Base-by-base conservation (phyloP, 2,113 vertebrate species). In the Tetraodon nigroviridis region DNA sequence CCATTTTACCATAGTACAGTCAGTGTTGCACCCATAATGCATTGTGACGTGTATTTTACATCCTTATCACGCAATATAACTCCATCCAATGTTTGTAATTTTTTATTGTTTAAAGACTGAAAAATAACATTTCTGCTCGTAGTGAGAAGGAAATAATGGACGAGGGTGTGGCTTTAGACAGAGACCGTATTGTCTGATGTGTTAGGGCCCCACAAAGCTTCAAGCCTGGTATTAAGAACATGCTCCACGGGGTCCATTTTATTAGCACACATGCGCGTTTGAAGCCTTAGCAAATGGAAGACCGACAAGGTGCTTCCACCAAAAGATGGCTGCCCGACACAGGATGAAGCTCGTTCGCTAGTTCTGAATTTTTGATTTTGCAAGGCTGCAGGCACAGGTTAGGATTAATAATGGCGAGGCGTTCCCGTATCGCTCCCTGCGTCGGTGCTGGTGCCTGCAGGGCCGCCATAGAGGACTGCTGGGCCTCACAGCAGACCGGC, bases 401-500 rank as follows among this genome's bases (percentile, higher is more conserved):
- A 58, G 71, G 71, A 69, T 81, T 68, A 66, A 76, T 82, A 62
- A 67, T 50, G 71, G 54, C 53, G 72, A 83, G 74, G 84, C 85
- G 71, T 66, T 88, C 86, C 88, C 81, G 86, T 87, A 88, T 89
- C 89, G 89, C 84, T 12, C 59, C 61, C 65, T 24, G 73, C 60
- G 78, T 48, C 73, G 49, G 24, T 69, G 69, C 60, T 76, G 61
- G 51, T 76, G 55, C 69, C 61, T 61, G 78, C 58, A 61, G 69
- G 61, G 92, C 92, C 90, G 82, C 88, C 76, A 78, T 87, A 80
- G 78, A 86, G 75, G 84, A 91, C 89, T 56, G 5, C 69, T 81
- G 85, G 86, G 86, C 87, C 85, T 88, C 91, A 91, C 76, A 65
- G 87, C 92, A 92, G 92, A 92, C 92, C 74, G 85, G 81, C 88